Percentiles rank a stretch among this genome's conserved stretches.
phyloP scores from a whole-genome alignment of 1,140 invertebrate species.

The Pararge aegeria region DNA sequence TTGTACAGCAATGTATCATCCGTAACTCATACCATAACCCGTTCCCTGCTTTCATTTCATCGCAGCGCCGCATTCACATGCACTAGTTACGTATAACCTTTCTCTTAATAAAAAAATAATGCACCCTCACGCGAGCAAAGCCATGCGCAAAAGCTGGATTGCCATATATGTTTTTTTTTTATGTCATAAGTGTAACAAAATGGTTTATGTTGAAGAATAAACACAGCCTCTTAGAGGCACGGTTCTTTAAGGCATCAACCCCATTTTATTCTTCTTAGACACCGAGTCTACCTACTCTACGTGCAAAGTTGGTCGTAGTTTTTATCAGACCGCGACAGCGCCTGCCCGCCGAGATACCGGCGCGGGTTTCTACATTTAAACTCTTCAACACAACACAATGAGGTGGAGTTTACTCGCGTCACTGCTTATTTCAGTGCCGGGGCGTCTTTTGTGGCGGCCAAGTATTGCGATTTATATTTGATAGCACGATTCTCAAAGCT shows the following conservation, averaged over 20 bases:
- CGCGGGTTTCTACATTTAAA: constrained; percentile 39
- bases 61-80: too few species aligned
- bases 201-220: too few species aligned
- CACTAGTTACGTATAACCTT: too few species aligned
- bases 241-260: neutral
- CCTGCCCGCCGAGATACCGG: constrained; percentile 40
- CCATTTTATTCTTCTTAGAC: neutral
- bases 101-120: too few species aligned
- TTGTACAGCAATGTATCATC: too few species aligned
- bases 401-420: constrained; percentile 29
- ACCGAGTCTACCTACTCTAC: neutral
- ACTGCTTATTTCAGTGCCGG: constrained; percentile 2
- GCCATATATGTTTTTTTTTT: too few species aligned
- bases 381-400: constrained; percentile 40
- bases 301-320: constrained; percentile 10
- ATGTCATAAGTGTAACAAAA: too few species aligned
- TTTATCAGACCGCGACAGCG: constrained; percentile 36
- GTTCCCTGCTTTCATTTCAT: too few species aligned
- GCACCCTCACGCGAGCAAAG: too few species aligned
- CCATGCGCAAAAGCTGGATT: too few species aligned
- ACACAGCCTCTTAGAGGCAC: neutral
- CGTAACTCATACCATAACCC: too few species aligned
- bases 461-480: neutral
- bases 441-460: neutral
- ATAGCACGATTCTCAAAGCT: neutral